Evolutionary conservation across 2,888 invertebrate genomes (phyloP).

Genomic region (Epirrhoe tristata): DNA sequence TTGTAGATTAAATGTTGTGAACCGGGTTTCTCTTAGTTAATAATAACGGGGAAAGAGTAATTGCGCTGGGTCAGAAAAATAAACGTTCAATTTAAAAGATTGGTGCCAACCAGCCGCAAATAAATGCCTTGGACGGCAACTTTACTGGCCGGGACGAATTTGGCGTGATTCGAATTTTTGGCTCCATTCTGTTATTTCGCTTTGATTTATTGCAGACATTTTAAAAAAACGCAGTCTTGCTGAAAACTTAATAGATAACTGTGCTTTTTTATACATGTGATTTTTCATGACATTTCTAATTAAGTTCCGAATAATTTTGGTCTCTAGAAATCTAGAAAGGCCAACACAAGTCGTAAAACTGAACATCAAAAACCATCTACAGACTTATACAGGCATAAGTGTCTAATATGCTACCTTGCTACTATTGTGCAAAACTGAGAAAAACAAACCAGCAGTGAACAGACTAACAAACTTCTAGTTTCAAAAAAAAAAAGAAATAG

Average conservation of each 20-base stretch:
- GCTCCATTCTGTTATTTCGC: constrained; percentile 10
- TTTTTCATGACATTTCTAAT: too few species aligned
- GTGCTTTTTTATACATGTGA: not conserved
- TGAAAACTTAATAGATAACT: not conserved
- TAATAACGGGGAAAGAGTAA: constrained; percentile 14
- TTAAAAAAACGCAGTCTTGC: not conserved
- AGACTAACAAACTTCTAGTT: too few species aligned
- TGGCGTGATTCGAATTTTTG: constrained; percentile 20
- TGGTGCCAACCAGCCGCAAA: constrained; percentile 20
- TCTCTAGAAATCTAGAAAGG: too few species aligned
- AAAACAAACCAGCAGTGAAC: too few species aligned
- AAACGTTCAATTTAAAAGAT: constrained; percentile 26
- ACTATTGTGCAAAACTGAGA: too few species aligned
- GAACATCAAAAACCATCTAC: too few species aligned
- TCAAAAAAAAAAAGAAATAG: too few species aligned
- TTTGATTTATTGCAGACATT: constrained; percentile 9
- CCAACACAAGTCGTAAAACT: too few species aligned
- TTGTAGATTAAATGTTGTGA: not conserved
- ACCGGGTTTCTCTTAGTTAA: constrained; percentile 2
- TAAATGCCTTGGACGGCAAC: constrained; percentile 19
- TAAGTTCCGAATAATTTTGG: too few species aligned
- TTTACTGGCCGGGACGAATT: constrained; percentile 15
- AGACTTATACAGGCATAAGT: too few species aligned
- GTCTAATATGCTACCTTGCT: too few species aligned
- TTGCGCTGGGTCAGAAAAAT: constrained; percentile 18